phyloP scores from a whole-genome alignment of 2,888 invertebrate genomes.

The Drosophila prostipennis region DNA sequence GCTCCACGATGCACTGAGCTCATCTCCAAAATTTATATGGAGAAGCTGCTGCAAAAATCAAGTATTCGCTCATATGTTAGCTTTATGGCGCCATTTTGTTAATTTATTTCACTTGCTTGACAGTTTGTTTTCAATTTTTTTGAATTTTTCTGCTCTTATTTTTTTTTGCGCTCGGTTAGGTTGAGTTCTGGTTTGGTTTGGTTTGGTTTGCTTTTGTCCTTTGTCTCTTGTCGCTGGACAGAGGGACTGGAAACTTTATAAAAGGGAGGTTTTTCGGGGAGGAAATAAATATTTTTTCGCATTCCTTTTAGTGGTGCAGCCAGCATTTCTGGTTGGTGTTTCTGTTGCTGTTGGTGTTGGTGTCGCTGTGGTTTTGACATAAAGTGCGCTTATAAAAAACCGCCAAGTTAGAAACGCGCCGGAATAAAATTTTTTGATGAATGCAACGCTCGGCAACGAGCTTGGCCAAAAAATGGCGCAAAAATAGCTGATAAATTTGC shows the following conservation, averaged over 20 bases:
- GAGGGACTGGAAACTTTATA: slow-evolving; percentile 16
- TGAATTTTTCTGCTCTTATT: slow-evolving; percentile 29
- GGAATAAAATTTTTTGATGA: slow-evolving; percentile 73
- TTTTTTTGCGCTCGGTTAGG: slow-evolving; percentile 40
- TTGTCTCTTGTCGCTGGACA: slow-evolving; percentile 34
- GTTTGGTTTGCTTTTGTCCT: slow-evolving; percentile 57
- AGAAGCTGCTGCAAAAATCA: slow-evolving; percentile 57
- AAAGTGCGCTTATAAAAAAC: slow-evolving; percentile 78
- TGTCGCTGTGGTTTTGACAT: slow-evolving; percentile 76
- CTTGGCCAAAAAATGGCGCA: slow-evolving; percentile 50
- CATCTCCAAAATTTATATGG: slow-evolving; percentile 37
- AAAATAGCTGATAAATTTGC: slow-evolving; percentile 77
- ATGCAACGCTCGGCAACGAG: slow-evolving; percentile 60
- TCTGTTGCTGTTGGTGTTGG: slow-evolving; percentile 28
- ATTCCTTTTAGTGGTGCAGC: slow-evolving; percentile 54
- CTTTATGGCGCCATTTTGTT: slow-evolving; percentile 76
- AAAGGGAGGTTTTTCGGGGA: not conserved
- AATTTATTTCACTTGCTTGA: slow-evolving; percentile 78
- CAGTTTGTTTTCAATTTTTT: slow-evolving; percentile 65
- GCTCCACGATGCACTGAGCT: slow-evolving; percentile 25
- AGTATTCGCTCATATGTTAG: slow-evolving; percentile 72
- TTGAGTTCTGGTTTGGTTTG: slow-evolving; percentile 41
- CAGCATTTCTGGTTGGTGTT: slow-evolving; percentile 31
- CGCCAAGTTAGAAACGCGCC: slow-evolving; percentile 70
- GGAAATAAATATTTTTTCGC: slow-evolving; percentile 51